Conservation (phyloP, 2,113 vertebrate genomes). For the Hemichromis elongatus region DNA sequence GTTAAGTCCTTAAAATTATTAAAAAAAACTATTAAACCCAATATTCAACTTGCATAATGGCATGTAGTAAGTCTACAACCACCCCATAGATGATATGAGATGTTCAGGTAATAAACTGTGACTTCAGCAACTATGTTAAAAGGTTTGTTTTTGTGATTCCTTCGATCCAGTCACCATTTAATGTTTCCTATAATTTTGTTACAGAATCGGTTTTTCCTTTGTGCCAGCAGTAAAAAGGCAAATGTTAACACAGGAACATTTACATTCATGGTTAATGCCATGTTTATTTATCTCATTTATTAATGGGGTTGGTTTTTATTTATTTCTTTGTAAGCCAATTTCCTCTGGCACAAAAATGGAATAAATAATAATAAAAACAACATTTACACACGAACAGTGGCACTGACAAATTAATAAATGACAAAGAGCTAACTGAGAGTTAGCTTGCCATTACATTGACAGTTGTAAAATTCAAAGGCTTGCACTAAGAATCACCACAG, state of each 20-base stretch:
- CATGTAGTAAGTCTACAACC: background rate
- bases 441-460: background rate
- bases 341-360: background rate
- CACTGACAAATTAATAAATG: background rate
- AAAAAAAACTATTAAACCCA: background rate
- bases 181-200: background rate
- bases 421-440: background rate
- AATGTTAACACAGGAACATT: background rate
- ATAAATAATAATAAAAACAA: background rate
- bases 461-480: background rate
- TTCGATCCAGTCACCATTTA: rapidly evolving
- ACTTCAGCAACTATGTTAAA: rapidly evolving
- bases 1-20: background rate
- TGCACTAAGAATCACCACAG: background rate
- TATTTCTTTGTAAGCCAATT: background rate
- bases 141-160: background rate
- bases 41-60: background rate
- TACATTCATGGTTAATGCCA: background rate
- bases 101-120: background rate
- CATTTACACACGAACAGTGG: background rate
- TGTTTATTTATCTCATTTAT: background rate
- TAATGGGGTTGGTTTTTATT: background rate
- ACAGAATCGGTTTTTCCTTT: background rate
- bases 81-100: background rate
- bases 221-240: background rate